Evolutionary conservation across 2,888 invertebrate species (phyloP).

Genomic region (Eristalis tenax): DNA sequence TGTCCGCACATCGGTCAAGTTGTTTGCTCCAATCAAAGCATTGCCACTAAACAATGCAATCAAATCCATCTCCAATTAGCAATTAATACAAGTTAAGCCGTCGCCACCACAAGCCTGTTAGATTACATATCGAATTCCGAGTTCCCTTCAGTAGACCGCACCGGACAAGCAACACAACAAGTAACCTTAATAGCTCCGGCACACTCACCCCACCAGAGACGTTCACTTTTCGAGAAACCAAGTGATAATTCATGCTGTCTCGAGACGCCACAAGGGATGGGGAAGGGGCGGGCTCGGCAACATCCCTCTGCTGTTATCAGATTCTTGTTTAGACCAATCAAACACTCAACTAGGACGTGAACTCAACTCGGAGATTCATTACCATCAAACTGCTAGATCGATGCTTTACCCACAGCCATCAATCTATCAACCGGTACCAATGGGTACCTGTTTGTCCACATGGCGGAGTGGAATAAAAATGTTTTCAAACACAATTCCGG

Average conservation of each 20-base stretch:
- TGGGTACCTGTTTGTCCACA: slow-evolving; percentile 10
- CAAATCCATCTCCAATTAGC: too few species aligned
- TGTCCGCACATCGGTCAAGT: too few species aligned
- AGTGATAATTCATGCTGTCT: slow-evolving; percentile 6
- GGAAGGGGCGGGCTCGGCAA: not conserved
- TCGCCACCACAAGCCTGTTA: slow-evolving; percentile 6
- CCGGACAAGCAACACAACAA: not conserved
- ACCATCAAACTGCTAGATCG: slow-evolving; percentile 1
- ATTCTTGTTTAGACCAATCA: not conserved
- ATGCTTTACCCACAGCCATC: not conserved
- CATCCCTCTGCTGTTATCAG: not conserved
- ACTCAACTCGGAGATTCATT: not conserved
- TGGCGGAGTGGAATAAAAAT: not conserved
- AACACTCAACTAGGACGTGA: not conserved
- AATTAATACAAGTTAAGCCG: too few species aligned
- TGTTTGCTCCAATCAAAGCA: too few species aligned
- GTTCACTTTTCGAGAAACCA: not conserved
- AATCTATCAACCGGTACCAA: slow-evolving; percentile 39
- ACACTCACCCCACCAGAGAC: not conserved
- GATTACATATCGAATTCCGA: slow-evolving; percentile 12
- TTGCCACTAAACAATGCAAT: too few species aligned
- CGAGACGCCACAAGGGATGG: too few species aligned
- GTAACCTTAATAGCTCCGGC: slow-evolving; percentile 4
- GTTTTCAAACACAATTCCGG: not conserved
- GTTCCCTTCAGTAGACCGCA: not conserved